Base-by-base conservation (phyloP, 2,113 vertebrate genomes). In the Sphyrna mokarran region DNA sequence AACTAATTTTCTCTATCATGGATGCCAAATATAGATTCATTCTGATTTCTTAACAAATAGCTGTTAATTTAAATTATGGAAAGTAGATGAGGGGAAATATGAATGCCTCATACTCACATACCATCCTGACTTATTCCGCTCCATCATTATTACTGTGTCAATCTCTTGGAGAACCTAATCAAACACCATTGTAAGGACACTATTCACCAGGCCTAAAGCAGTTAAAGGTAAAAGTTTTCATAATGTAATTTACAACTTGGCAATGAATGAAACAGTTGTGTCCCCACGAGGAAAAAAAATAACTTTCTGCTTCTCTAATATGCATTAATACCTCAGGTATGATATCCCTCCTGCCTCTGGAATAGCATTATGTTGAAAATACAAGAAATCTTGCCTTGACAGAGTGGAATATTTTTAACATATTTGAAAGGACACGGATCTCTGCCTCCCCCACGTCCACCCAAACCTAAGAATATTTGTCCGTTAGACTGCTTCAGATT, bases 401-500 rank as follows among this genome's bases (percentile, higher is more conserved):
- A 96, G 96, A 96, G 96, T 97, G 96, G 95, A 85, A 97, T 97
- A 97, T 96, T 97, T 97, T 97, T 96, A 96, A 96, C 96, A 96
- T 95, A 95, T 93, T 95, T 96, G 96, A 97, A 97, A 96, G 96
- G 96, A 97, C 96, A 96, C 97, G 96, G 94, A 96, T 97, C 97
- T 96, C 96, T 96, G 96, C 97, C 97, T 97, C 97, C 97, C 95
- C 96, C 96, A 95, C 96, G 16, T 95, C 93, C 93, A 96, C 96
- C 97, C 96, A 96, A 95, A 96, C 96, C 97, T 96, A 97, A 96
- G 97, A 96, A 97, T 97, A 96, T 96, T 97, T 97, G 97, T 97
- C 97, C 97, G 96, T 96, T 96, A 97, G 96, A 96, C 58, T 66
- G 96, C 95, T 97, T 97, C 97, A 97, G 95, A 95, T 96, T 97